Conservation (phyloP, 2,797 vertebrate genomes). For the Pangasius larnaudii region DNA sequence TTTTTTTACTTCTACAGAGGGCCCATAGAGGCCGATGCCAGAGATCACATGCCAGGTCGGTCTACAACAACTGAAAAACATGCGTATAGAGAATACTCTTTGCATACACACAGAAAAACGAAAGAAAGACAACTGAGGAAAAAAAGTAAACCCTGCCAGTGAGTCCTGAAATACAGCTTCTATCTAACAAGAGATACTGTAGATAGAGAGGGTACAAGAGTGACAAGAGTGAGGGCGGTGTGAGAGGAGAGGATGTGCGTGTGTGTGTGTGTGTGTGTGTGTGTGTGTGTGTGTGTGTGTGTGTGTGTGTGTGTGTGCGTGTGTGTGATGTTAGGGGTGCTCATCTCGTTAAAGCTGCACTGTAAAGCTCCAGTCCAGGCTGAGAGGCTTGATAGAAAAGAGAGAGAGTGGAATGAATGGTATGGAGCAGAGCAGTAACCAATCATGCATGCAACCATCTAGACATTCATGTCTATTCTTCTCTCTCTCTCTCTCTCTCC, state of each 20-base stretch:
- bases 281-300: constrained; percentile 14
- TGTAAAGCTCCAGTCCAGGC: constrained; percentile 28
- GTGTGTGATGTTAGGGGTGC: constrained; percentile 20
- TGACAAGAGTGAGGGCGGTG: background rate
- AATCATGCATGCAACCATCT: constrained; percentile 74
- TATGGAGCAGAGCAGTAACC: constrained; percentile 75
- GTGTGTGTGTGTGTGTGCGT: constrained; percentile 28
- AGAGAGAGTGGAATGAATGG: constrained; percentile 75
- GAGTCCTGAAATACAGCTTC: constrained; percentile 58
- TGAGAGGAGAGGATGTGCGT: background rate
- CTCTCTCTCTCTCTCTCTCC: constrained; percentile 37
- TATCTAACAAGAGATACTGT: constrained; percentile 41
- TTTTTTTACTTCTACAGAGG: constrained; percentile 7
- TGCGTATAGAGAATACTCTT: constrained; percentile 38
- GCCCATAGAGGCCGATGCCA: constrained; percentile 11
- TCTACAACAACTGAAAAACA: constrained; percentile 44
- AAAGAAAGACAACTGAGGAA: background rate
- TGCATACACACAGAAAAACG: constrained; percentile 2
- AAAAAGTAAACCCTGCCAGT: constrained; percentile 12
- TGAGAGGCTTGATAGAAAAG: constrained; percentile 12
- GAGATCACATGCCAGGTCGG: constrained; percentile 25
- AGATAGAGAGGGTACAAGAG: background rate
- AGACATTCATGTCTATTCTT: constrained; percentile 23
- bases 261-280: background rate
- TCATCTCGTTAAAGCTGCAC: constrained; percentile 46